Base-by-base conservation (phyloP, 2,113 vertebrate species). In the Turdus rufiventris region DNA sequence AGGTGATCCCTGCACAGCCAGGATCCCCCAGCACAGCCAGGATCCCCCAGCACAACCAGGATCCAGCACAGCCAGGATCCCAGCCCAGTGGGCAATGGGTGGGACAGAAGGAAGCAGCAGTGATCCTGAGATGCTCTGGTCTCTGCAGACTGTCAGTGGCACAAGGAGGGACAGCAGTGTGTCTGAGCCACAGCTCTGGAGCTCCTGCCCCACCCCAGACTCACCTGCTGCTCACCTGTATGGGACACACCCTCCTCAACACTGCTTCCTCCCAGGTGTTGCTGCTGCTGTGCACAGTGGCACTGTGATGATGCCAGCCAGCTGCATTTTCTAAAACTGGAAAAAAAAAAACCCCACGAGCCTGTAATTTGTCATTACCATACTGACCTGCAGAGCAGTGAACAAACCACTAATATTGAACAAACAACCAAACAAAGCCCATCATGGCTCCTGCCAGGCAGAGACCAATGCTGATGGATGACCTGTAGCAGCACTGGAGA, bases 11-110 rank as follows among this genome's bases (percentile, higher is more conserved):
- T 3, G 1, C 51, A 14, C 3, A 9, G 75, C 38, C 36, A 38
- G 36, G 36, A 38, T 38, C 10, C 36, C 10, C 38, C 36, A 38
- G 10, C 36, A 38, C 36, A 38, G 36, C 36, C 36, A 38, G 36
- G 36, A 38, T 38, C 36, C n/a, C n/a, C n/a, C 38, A 38, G 10
- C 38, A 38, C 38, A 38, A 10, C 38, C 38, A 38, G 38, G 38
- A 38, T 38, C 33, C 19, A 4, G 1, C 51, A 14, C 3, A 9
- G 75, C 25, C 14, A 3, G 63, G 47, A 25, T 26, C 10, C 2
- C 18, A 36, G 7, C 1, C 2, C 4, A 10, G 48, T 4, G 14
- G 31, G 26, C 7, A 5, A 14, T 0, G 6, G 26, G 25, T 0
- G 0, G 25, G 23, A 26, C 26, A 57, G 48, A 8, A 34, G 26